Evolutionary conservation across 1,140 invertebrate genomes (phyloP), one percentile per base, ranked within the genome.

Genomic region (Drosophila persimilis): DNA sequence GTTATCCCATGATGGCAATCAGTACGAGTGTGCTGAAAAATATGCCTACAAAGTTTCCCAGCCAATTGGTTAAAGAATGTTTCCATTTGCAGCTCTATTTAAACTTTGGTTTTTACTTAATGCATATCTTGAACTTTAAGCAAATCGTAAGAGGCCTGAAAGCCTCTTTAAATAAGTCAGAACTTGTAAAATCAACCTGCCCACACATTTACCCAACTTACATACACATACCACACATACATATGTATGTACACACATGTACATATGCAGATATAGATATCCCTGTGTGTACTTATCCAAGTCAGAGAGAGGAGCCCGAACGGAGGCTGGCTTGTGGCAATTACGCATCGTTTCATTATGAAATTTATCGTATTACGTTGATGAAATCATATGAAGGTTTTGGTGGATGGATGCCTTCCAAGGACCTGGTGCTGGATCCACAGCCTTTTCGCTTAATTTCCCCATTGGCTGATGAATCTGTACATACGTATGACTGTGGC

Each of bases 341-440:
- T 85, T 85, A 85, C 81, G 77, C 80, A 62, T 77, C 64, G 81
- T 80, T 85, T 86, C 80, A 86, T 85, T 85, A 85, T 85, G 73
- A 71, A 85, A 85, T 85, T 85, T 85, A 85, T 86, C 83, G 81
- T 85, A 85, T 86, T 85, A 85, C 81, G 77, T 74, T 85, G 80
- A 85, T 85, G 80, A 86, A 85, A 85, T 85, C 81, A 85, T 73
- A 74, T 66, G 73, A 67, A 63, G 77, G 73, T 62, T 86, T 57
- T 62, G 56, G 62, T 57, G 48, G 47, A 72, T 24, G 73, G 47
- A 72, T 24, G 73, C 46, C 57, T 26, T n/a, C 15, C 35, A 17
- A 17, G 35, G 35, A 39, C 11, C 11, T 39, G 11, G 3, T 1
- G 11, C 35, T 11, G 11, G 1, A 39, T 9, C 31, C 15, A 29